phyloP scores from a whole-genome alignment of 2,888 invertebrate genomes.

The Epistrophe grossulariae region DNA sequence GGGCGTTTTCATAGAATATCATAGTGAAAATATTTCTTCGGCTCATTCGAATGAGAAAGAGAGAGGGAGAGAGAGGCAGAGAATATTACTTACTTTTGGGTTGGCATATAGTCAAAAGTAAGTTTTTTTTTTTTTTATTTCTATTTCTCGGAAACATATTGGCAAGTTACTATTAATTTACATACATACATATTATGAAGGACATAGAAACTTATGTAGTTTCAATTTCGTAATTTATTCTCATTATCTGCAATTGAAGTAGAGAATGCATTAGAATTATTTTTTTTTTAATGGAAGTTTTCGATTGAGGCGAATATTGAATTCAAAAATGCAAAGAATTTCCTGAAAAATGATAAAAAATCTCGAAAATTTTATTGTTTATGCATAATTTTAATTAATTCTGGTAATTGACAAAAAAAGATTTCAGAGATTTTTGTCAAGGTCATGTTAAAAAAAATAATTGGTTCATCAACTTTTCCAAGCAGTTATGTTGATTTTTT shows the following conservation, averaged over 20 bases:
- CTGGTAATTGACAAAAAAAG: no score
- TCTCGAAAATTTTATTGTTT: no score
- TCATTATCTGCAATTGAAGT: conserved; percentile 11
- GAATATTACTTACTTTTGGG: conserved; percentile 30
- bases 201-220: no score
- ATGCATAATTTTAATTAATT: no score
- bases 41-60: neutral
- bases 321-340: no score
- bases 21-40: neutral
- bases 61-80: neutral
- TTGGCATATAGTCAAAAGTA: conserved; percentile 54
- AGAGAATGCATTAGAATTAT: neutral
- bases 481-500: no score
- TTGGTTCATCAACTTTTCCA: no score
- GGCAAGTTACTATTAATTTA: conserved; percentile 31
- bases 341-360: no score
- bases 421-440: no score
- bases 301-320: neutral
- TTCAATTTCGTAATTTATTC: conserved; percentile 47
- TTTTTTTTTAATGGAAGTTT: neutral
- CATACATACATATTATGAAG: no score
- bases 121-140: neutral
- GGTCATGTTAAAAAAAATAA: no score
- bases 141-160: neutral
- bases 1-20: conserved; percentile 41